phyloP scores from a whole-genome alignment of 2,888 invertebrate species.

The Iphiclides podalirius region DNA sequence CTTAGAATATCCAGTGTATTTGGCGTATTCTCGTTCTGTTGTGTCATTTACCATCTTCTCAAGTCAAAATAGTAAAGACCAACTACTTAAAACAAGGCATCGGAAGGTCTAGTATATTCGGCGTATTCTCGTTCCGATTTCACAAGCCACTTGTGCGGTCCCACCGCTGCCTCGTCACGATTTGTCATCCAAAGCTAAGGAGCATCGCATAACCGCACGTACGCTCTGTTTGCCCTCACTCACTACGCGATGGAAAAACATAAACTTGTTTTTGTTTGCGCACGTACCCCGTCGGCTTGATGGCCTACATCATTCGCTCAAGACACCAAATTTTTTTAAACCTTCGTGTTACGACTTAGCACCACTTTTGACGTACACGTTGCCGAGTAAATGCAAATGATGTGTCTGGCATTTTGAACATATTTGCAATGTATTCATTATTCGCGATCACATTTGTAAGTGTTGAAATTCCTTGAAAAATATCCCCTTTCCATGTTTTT shows the following conservation, averaged over 20 bases:
- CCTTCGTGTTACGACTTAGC: not conserved
- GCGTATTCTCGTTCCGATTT: not conserved
- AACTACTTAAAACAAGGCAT: too few relatives aligned
- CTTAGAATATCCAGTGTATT: too few relatives aligned
- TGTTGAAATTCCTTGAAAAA: too few relatives aligned
- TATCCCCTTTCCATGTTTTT: too few relatives aligned
- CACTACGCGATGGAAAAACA: not conserved
- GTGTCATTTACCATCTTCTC: too few relatives aligned
- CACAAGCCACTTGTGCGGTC: conserved; percentile 7
- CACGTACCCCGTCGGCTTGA: not conserved
- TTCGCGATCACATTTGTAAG: too few relatives aligned
- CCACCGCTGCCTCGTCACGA: not conserved
- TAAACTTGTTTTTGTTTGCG: conserved; percentile 1
- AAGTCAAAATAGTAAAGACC: too few relatives aligned
- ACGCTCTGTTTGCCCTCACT: conserved; percentile 1
- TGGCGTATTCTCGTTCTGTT: too few relatives aligned
- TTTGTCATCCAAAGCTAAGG: not conserved
- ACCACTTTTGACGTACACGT: not conserved
- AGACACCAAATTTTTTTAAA: not conserved
- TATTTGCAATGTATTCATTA: too few relatives aligned
- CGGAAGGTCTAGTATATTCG: too few relatives aligned
- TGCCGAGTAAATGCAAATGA: not conserved
- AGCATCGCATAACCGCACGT: not conserved
- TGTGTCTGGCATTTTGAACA: too few relatives aligned
- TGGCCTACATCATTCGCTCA: not conserved